These are phyloP conservation scores for Mastigias papua DNA, from an alignment of 30 jellyfish, hydroid and myxozoan species.

Conservation along the genomic window DNA sequence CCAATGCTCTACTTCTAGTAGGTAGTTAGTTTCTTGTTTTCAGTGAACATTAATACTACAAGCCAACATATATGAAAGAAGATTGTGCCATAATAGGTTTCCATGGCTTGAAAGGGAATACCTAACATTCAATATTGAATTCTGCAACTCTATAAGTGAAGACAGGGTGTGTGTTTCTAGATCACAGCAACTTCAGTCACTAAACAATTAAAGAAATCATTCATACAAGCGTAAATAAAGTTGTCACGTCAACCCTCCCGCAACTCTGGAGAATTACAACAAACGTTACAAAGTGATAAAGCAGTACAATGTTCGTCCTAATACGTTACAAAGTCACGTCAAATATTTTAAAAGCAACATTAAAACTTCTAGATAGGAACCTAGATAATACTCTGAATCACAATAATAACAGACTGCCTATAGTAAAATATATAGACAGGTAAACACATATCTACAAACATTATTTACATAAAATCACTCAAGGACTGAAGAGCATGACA, in stretches of 20 bases:
- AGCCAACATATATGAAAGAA: neutral
- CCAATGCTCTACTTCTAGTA: too few species aligned
- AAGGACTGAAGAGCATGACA: too few species aligned
- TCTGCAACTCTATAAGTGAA: neutral
- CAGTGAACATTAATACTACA: neutral
- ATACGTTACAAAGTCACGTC: neutral
- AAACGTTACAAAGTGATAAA: neutral
- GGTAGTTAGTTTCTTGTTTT: neutral
- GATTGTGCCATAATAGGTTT: neutral
- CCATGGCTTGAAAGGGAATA: neutral
- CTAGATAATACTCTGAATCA: slow-evolving; percentile 21
- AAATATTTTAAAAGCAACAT: neutral
- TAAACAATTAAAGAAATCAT: neutral
- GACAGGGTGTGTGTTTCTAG: neutral
- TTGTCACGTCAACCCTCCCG: neutral
- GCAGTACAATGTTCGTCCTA: neutral
- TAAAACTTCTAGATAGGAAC: neutral
- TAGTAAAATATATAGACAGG: slow-evolving; percentile 65
- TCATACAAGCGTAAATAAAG: neutral
- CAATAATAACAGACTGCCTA: slow-evolving; percentile 49
- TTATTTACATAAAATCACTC: slow-evolving; percentile 45
- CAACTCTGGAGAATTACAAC: neutral
- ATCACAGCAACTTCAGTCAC: neutral
- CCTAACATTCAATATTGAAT: neutral
- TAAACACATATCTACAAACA: slow-evolving; percentile 61